phyloP scores from a whole-genome alignment of 2,113 vertebrate genomes.

The Stomatorhinus ivindoensis region DNA sequence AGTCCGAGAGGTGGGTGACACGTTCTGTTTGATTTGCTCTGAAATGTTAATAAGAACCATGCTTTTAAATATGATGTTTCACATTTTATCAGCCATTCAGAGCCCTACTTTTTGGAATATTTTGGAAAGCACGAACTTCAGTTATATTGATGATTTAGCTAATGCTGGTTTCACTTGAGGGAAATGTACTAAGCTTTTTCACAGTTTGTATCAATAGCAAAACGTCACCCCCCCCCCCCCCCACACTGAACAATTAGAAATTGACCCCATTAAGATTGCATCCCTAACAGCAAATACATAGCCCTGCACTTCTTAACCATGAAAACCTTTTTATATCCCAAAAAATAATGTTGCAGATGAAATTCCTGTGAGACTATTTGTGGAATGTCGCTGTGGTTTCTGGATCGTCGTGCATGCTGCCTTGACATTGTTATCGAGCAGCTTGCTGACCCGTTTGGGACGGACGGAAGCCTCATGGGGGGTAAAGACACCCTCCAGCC shows the following conservation, averaged over 20 bases:
- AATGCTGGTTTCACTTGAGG: neutral
- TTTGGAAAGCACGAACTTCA: neutral
- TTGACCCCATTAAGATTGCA: neutral
- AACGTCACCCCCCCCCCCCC: neutral
- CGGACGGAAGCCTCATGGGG: neutral
- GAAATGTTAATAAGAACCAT: neutral
- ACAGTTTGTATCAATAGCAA: neutral
- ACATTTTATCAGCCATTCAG: neutral
- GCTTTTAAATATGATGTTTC: neutral
- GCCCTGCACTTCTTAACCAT: neutral
- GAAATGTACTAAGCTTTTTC: neutral
- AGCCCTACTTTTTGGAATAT: neutral
- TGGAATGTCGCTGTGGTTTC: neutral
- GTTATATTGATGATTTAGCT: neutral
- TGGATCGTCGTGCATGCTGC: neutral
- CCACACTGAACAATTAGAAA: neutral
- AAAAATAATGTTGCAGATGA: neutral
- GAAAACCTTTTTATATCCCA: neutral
- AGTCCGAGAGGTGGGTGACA: neutral
- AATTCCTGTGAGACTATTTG: neutral
- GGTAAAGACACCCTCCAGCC: neutral
- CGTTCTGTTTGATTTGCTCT: neutral
- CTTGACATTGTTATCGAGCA: neutral
- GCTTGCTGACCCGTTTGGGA: neutral
- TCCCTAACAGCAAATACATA: neutral